Percentiles rank a stretch among this genome's conserved stretches.
phyloP scores from a whole-genome alignment of 2,888 invertebrate species.

The Anagyrus pseudococci region DNA sequence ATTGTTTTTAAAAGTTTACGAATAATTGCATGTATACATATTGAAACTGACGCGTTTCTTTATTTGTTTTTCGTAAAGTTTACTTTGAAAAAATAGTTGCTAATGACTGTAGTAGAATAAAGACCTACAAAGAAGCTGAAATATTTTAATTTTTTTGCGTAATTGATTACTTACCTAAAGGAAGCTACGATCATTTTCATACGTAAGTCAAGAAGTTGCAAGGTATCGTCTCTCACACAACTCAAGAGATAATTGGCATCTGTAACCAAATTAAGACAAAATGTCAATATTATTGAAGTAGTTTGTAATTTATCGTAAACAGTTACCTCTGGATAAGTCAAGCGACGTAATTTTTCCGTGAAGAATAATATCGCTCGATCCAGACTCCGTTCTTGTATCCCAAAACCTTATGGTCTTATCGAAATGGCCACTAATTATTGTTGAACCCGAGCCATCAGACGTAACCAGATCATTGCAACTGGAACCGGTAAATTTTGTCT shows the following conservation, averaged over 20 bases:
- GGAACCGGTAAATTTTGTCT: slow-evolving; percentile 95
- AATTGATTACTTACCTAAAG: slow-evolving; percentile 79
- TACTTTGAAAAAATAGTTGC: too few species aligned
- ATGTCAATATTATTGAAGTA: background rate
- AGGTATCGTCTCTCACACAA: slow-evolving; percentile 93
- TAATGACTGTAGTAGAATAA: too few species aligned
- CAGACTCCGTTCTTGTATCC: slow-evolving; percentile 90
- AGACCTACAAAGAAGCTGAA: too few species aligned
- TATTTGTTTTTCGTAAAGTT: too few species aligned
- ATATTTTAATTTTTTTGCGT: too few species aligned
- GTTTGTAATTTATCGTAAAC: background rate
- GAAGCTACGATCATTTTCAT: slow-evolving; percentile 91
- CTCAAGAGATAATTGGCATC: slow-evolving; percentile 89
- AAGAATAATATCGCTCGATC: slow-evolving; percentile 84
- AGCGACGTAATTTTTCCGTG: slow-evolving; percentile 95
- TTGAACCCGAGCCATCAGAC: slow-evolving; percentile 83
- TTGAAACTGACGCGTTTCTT: too few species aligned
- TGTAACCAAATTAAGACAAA: slow-evolving; percentile 63
- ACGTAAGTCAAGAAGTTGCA: slow-evolving; percentile 92
- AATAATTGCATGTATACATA: too few species aligned
- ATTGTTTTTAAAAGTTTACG: too few species aligned
- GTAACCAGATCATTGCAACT: slow-evolving; percentile 97
- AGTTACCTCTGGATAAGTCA: slow-evolving; percentile 87
- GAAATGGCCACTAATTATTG: slow-evolving; percentile 96
- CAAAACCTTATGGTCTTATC: slow-evolving; percentile 97